Evolutionary conservation across 2,113 vertebrate species (phyloP).

Genomic region (Rostratula benghalensis): DNA sequence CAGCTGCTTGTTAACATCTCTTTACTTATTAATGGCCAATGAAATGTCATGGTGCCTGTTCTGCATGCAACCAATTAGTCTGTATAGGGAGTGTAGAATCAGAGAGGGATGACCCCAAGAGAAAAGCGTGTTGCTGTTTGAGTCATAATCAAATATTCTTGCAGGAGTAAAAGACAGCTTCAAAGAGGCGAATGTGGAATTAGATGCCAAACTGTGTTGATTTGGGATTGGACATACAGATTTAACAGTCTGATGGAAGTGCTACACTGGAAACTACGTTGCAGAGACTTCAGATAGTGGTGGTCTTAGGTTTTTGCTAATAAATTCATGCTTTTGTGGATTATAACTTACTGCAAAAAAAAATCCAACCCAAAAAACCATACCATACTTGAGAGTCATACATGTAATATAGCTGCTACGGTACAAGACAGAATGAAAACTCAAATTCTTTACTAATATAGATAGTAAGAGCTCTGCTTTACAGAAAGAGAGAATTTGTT

Average conservation of each 20-base stretch:
- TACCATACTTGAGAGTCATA: not conserved
- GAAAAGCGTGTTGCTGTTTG: conserved; percentile 49
- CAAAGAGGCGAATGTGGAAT: conserved; percentile 59
- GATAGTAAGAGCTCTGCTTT: not conserved
- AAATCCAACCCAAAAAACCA: too few species aligned
- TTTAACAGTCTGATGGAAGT: not conserved
- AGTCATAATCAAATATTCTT: conserved; percentile 65
- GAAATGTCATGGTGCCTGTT: conserved; percentile 17
- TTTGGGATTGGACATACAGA: not conserved
- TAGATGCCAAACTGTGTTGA: not conserved
- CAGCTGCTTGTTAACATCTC: conserved; percentile 5
- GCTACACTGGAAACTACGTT: not conserved
- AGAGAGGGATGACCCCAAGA: conserved; percentile 51
- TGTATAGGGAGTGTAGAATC: conserved; percentile 38
- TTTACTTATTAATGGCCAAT: conserved; percentile 22
- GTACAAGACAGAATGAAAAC: not conserved
- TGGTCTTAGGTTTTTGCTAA: not conserved
- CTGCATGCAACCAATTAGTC: conserved; percentile 33
- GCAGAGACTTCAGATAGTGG: not conserved
- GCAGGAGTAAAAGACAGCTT: conserved; percentile 45
- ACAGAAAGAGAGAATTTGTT: not conserved
- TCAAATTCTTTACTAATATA: not conserved
- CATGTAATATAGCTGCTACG: not conserved
- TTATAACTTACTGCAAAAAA: not conserved
- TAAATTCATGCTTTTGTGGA: not conserved